A percentile compares a stretch with the other conserved stretches of the same genome.
Conservation (phyloP, 1,140 invertebrate genomes). For the Heliconius melpomene region DNA sequence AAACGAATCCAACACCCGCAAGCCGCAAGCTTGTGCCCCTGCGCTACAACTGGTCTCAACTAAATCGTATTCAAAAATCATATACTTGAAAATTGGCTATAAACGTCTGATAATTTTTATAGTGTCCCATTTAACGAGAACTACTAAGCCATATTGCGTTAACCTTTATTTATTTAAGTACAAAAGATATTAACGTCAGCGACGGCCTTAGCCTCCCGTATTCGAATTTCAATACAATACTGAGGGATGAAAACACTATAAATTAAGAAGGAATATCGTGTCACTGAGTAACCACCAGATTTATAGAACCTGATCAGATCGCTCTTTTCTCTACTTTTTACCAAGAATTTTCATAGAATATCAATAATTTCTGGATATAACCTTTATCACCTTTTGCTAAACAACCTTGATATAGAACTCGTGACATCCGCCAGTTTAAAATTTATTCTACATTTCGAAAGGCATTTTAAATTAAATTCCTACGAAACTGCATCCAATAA, state of each 20-base stretch:
- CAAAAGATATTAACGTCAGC: conserved; percentile 34
- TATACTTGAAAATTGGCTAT: conserved; percentile 20
- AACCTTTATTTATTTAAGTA: conserved; percentile 43
- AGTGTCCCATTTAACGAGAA: conserved; percentile 27
- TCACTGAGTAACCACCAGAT: background rate
- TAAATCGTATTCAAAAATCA: background rate
- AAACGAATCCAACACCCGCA: too few species aligned
- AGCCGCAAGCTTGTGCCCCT: too few species aligned
- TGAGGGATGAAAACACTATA: conserved; percentile 30
- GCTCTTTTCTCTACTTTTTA: background rate
- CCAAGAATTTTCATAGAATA: background rate
- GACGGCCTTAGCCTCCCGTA: conserved; percentile 35
- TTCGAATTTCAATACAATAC: conserved; percentile 37
- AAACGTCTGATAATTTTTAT: conserved; percentile 32
- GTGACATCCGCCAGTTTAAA: conserved; percentile 2
- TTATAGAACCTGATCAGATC: background rate
- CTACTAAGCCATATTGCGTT: conserved; percentile 34
- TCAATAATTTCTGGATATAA: background rate
- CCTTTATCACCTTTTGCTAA: background rate
- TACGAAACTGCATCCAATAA: conserved; percentile 18
- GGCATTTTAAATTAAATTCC: background rate
- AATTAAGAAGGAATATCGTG: conserved; percentile 18
- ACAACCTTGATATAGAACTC: background rate
- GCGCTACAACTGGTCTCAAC: background rate
- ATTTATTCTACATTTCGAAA: conserved; percentile 2